Evolutionary conservation across 1,140 invertebrate species (phyloP), one percentile per base, ranked within the genome.

Genomic region (Anthonomus grandis): DNA sequence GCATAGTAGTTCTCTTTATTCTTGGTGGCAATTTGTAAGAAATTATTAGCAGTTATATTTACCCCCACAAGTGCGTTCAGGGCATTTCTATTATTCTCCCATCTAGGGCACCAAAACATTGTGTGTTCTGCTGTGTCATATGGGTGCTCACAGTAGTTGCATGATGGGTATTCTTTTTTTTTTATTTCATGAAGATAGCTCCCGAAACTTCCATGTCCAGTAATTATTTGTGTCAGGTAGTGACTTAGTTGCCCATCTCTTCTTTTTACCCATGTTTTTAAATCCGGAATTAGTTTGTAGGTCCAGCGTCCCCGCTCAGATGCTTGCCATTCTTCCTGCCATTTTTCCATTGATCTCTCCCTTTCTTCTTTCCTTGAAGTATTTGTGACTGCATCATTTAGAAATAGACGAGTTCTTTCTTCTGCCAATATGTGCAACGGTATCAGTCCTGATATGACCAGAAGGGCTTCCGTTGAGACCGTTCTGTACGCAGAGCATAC

Each of bases 171-270:
- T n/a, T n/a, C n/a, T n/a, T n/a, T n/a, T n/a, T n/a, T n/a, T n/a
- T n/a, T n/a, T n/a, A n/a, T n/a, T n/a, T n/a, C n/a, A n/a, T n/a
- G n/a, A n/a, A n/a, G n/a, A n/a, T n/a, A n/a, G n/a, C n/a, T n/a
- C n/a, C n/a, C n/a, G 51, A 53, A 59, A 10, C 19, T 24, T 18
- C 57, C 57, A 44, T 59, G 39, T 18, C 52, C 57, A 17, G 39
- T 31, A 12, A 59, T 34, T 25, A 53, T 44, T 24, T 59, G 50
- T 3, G 48, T 59, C 9, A 59, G 8, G 24, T 24, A 41, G 21
- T 55, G 39, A 24, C 46, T 23, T 10, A 21, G 23, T 18, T 34
- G 17, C n/a, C 25, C 10, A 19, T 47, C 38, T 36, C n/a, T 38
- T 18, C 44, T 34, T 9, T 23, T 45, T 12, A 47, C 23, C 55